These are phyloP conservation scores for Centropristis striata DNA, from an alignment of 2,113 vertebrate species.

Conservation along the genomic window DNA sequence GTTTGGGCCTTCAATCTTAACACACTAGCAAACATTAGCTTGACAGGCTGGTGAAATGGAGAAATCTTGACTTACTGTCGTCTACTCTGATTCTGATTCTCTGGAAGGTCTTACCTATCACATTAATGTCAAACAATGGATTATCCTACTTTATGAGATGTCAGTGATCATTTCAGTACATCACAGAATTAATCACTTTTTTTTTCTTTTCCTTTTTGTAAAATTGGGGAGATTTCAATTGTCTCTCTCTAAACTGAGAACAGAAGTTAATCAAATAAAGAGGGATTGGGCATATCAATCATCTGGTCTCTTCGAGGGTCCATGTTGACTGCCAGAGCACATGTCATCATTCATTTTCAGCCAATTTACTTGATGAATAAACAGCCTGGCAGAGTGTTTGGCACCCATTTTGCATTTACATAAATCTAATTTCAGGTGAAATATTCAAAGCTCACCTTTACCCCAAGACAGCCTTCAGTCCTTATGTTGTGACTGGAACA, in stretches of 20 bases:
- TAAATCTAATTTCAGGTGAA: conserved; percentile 81
- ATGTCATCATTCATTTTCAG: conserved; percentile 76
- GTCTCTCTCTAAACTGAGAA: conserved; percentile 36
- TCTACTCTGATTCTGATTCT: conserved; percentile 3
- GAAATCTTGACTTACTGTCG: conserved; percentile 17
- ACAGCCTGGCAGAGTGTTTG: conserved; percentile 65
- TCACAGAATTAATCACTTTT: conserved; percentile 39
- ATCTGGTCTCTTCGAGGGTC: conserved; percentile 60
- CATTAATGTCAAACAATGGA: conserved; percentile 21
- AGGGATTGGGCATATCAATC: conserved; percentile 78
- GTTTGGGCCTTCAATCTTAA: background rate
- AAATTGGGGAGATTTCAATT: conserved; percentile 35
- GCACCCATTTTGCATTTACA: conserved; percentile 72
- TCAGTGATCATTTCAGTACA: conserved; percentile 23
- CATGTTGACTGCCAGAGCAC: conserved; percentile 43
- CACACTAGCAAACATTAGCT: background rate
- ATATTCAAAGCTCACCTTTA: conserved; percentile 75
- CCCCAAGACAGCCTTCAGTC: conserved; percentile 46
- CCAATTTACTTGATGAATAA: conserved; percentile 80
- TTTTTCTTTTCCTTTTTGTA: conserved; percentile 30
- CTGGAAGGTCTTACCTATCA: conserved; percentile 14
- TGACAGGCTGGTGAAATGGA: conserved; percentile 4
- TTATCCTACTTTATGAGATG: conserved; percentile 16
- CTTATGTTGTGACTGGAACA: conserved; percentile 50
- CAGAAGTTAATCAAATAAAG: conserved; percentile 80